Conservation (phyloP, 2,113 vertebrate species). For the Hydrolagus affinis region DNA sequence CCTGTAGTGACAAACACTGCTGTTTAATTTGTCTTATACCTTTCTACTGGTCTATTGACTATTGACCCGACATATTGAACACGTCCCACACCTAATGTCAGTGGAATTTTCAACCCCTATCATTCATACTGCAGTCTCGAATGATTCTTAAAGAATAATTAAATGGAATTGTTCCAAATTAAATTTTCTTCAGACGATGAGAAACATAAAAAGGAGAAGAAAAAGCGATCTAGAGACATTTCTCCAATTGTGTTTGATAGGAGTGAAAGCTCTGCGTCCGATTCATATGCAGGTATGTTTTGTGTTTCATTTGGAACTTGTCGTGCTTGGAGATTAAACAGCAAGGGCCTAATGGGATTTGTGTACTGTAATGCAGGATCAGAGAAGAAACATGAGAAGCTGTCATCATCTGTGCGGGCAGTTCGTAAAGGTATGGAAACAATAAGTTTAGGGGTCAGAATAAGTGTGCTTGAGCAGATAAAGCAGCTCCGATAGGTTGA, state of each 20-base stretch:
- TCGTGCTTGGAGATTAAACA: constrained; percentile 27
- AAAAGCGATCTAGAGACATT: constrained; percentile 65
- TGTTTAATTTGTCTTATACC: not conserved
- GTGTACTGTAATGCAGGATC: constrained; percentile 67
- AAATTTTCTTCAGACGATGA: constrained; percentile 32
- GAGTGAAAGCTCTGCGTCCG: constrained; percentile 82
- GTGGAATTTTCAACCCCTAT: constrained; percentile 28
- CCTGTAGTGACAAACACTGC: not conserved
- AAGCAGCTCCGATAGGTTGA: not conserved
- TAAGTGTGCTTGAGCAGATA: constrained; percentile 1
- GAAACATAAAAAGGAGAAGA: constrained; percentile 62
- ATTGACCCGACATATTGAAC: not conserved
- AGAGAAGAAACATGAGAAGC: constrained; percentile 96
- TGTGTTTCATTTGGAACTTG: constrained; percentile 33
- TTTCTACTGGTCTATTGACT: not conserved
- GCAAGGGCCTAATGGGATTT: constrained; percentile 31
- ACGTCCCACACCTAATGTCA: not conserved
- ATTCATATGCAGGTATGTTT: constrained; percentile 74
- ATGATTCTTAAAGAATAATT: constrained; percentile 16
- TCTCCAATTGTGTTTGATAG: constrained; percentile 84
- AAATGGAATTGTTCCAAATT: constrained; percentile 32
- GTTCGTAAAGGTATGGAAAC: constrained; percentile 81
- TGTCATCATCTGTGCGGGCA: constrained; percentile 93
- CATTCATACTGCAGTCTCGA: constrained; percentile 21
- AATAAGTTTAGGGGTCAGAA: constrained; percentile 18